A percentile compares a stretch with the other conserved stretches of the same genome.
Conservation (phyloP, 2,888 invertebrate species). For the Tipula lateralis region DNA sequence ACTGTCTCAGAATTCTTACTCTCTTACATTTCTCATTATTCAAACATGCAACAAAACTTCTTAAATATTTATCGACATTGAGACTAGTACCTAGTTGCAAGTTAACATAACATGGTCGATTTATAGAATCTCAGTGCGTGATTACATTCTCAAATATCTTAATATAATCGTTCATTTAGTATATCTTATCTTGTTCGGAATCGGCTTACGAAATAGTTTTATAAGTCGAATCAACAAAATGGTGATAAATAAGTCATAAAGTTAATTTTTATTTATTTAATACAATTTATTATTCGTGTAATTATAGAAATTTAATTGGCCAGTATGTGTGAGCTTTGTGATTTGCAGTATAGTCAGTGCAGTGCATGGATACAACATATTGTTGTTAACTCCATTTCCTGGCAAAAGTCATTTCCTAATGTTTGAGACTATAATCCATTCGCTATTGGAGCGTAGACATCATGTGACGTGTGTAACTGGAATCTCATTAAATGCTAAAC, state of each 20-base stretch:
- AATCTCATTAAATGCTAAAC: background rate
- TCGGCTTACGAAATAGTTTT: too few species aligned
- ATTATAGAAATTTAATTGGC: background rate
- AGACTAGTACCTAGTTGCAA: background rate
- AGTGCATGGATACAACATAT: background rate
- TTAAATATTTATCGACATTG: too few species aligned
- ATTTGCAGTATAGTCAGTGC: background rate
- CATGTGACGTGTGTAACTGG: background rate
- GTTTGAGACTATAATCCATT: slow-evolving; percentile 6
- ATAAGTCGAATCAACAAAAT: too few species aligned
- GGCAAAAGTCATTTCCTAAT: background rate
- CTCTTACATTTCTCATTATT: background rate
- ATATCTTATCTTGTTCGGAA: too few species aligned
- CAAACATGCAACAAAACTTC: too few species aligned
- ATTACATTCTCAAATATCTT: background rate
- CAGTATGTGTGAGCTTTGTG: background rate
- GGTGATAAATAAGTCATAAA: too few species aligned
- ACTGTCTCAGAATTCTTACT: background rate
- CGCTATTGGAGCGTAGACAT: background rate
- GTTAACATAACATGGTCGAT: background rate
- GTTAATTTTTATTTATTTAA: too few species aligned
- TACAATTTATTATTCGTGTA: too few species aligned
- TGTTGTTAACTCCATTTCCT: background rate
- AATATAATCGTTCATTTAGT: too few species aligned
- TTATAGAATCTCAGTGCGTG: too few species aligned